Evolutionary conservation across 2,888 invertebrate genomes (phyloP).

Genomic region (Leucophenga maculata): DNA sequence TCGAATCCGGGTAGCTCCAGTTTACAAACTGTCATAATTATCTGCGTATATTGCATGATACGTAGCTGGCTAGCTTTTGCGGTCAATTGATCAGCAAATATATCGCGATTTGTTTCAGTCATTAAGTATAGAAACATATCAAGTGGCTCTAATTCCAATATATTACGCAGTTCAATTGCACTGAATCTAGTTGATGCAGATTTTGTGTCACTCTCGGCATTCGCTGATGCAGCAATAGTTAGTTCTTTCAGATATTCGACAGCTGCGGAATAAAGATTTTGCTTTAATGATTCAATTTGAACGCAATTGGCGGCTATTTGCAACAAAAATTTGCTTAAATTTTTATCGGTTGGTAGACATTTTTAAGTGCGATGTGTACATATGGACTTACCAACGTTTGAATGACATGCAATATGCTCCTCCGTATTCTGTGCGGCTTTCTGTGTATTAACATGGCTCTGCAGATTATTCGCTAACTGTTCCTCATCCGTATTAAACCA

Average conservation of each 20-base stretch:
- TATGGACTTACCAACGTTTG: conserved; percentile 1
- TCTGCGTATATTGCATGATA: conserved; percentile 50
- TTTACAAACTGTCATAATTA: conserved; percentile 51
- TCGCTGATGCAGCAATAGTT: conserved; percentile 14
- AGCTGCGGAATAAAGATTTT: neutral
- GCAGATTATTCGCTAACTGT: neutral
- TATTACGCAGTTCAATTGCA: conserved; percentile 38
- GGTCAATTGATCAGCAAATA: conserved; percentile 51
- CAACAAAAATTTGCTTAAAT: neutral
- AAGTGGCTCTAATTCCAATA: conserved; percentile 50
- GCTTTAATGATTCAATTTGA: no score
- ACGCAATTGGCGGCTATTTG: neutral
- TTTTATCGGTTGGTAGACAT: no score
- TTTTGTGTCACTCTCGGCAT: conserved; percentile 19
- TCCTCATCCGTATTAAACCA: conserved; percentile 1
- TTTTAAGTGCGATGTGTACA: no score
- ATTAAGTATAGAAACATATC: conserved; percentile 59
- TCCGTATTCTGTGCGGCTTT: conserved; percentile 27
- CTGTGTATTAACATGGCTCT: neutral
- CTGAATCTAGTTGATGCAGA: conserved; percentile 26
- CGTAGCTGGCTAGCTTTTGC: conserved; percentile 55
- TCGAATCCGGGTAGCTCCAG: conserved; percentile 63
- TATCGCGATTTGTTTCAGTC: conserved; percentile 44
- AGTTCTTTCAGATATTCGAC: conserved; percentile 25
- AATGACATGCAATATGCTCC: conserved; percentile 39